These are phyloP conservation scores for Tachyglossus aculeatus DNA, from an alignment of 2,797 vertebrate species.

Conservation along the genomic window DNA sequence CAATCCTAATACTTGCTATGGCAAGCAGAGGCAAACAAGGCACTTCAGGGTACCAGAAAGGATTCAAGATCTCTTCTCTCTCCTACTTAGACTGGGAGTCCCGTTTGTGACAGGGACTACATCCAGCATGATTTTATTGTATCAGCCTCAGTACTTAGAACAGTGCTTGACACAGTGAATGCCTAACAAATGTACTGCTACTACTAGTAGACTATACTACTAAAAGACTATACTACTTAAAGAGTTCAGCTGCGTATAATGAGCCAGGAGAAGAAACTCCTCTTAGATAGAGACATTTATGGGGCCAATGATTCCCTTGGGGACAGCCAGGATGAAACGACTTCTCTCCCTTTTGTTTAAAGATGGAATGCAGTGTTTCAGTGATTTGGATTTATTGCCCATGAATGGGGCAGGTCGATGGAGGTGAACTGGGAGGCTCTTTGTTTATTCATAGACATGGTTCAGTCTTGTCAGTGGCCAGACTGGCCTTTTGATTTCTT, in stretches of 20 bases:
- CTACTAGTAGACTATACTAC: too few relatives aligned
- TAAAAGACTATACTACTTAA: too few relatives aligned
- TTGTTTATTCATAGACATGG: neutral
- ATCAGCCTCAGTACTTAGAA: too few relatives aligned
- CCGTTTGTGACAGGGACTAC: too few relatives aligned
- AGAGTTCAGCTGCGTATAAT: neutral
- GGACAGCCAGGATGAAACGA: neutral
- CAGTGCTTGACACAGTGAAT: too few relatives aligned
- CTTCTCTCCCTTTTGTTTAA: constrained; percentile 18
- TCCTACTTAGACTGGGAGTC: too few relatives aligned
- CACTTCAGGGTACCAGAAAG: too few relatives aligned
- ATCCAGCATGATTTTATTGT: too few relatives aligned
- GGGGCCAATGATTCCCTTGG: constrained; percentile 6
- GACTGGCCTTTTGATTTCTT: neutral
- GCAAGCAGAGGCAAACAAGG: too few relatives aligned
- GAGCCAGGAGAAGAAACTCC: neutral
- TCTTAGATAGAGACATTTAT: neutral
- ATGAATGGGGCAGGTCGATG: neutral
- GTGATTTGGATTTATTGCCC: neutral
- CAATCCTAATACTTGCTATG: too few relatives aligned
- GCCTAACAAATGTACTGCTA: too few relatives aligned
- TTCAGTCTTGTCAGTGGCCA: neutral
- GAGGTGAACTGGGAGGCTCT: neutral
- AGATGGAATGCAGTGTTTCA: constrained; percentile 11
- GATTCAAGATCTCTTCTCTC: too few relatives aligned